Percentiles rank a stretch among this genome's conserved stretches.
Conservation (phyloP, 2,888 invertebrate species). For the Diachrysia chrysitis region DNA sequence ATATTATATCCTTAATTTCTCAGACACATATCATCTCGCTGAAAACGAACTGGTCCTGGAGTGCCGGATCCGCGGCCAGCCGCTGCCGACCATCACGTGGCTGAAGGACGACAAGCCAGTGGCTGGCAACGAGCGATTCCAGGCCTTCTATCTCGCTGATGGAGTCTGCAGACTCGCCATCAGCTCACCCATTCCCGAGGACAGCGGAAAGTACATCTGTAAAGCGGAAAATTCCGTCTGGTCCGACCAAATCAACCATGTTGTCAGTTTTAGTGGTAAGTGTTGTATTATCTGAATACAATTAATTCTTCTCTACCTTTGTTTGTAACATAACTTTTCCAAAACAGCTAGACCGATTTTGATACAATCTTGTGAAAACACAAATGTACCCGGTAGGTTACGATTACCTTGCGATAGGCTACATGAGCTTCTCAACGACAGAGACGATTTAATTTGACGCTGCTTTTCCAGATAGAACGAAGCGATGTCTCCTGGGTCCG, state of each 20-base stretch:
- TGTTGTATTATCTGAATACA: not conserved
- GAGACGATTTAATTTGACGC: too few species aligned
- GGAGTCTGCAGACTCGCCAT: conserved; percentile 93
- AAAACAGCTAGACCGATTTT: too few species aligned
- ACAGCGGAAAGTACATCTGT: conserved; percentile 93
- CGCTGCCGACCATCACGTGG: conserved; percentile 93
- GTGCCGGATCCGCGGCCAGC: conserved; percentile 93
- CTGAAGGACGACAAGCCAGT: conserved; percentile 91
- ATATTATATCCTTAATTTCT: conserved; percentile 43
- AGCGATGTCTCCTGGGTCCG: too few species aligned
- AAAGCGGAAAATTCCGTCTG: conserved; percentile 92
- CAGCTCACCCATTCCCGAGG: conserved; percentile 90
- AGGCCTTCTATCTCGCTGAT: conserved; percentile 91
- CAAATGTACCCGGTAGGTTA: too few species aligned
- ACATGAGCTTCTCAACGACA: too few species aligned
- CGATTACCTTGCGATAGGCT: too few species aligned
- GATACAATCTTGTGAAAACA: too few species aligned
- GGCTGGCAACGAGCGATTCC: conserved; percentile 88
- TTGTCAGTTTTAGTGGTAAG: conserved; percentile 91
- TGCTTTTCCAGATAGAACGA: too few species aligned
- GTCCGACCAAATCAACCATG: conserved; percentile 93
- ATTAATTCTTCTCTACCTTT: too few species aligned
- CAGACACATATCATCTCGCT: conserved; percentile 92
- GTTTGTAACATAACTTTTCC: too few species aligned
- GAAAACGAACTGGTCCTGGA: conserved; percentile 94